Percentiles rank a stretch among this genome's conserved stretches.
These are phyloP conservation scores for Boulengeromyrus knoepffleri DNA, from an alignment of 2,113 vertebrate species.

Conservation along the genomic window DNA sequence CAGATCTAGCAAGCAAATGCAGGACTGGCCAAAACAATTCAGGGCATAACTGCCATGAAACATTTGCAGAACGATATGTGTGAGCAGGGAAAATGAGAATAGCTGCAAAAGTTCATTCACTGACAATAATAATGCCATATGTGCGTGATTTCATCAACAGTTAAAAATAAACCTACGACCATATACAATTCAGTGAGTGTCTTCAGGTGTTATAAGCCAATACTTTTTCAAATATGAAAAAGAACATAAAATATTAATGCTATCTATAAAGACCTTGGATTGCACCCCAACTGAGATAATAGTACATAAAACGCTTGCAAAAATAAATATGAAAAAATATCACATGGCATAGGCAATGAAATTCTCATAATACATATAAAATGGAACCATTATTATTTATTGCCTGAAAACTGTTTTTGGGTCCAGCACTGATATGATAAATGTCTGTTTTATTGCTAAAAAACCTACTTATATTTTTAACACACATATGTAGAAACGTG, in stretches of 20 bases:
- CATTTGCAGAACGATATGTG: background rate
- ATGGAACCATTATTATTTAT: background rate
- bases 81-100: background rate
- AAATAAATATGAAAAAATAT: background rate
- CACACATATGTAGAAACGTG: background rate
- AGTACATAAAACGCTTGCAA: background rate
- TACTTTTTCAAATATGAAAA: background rate
- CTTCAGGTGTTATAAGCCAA: background rate
- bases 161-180: too few relatives aligned
- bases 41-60: background rate
- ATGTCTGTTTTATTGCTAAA: background rate
- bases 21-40: background rate
- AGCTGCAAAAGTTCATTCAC: too few relatives aligned
- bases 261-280: background rate
- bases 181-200: too few relatives aligned
- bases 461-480: background rate
- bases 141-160: too few relatives aligned
- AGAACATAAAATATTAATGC: background rate
- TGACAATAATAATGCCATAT: too few relatives aligned
- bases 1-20: background rate
- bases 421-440: background rate
- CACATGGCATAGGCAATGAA: background rate
- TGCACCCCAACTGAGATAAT: background rate
- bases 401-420: background rate
- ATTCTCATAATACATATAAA: background rate